phyloP scores from a whole-genome alignment of 2,113 vertebrate genomes.

The Menidia beryllina region DNA sequence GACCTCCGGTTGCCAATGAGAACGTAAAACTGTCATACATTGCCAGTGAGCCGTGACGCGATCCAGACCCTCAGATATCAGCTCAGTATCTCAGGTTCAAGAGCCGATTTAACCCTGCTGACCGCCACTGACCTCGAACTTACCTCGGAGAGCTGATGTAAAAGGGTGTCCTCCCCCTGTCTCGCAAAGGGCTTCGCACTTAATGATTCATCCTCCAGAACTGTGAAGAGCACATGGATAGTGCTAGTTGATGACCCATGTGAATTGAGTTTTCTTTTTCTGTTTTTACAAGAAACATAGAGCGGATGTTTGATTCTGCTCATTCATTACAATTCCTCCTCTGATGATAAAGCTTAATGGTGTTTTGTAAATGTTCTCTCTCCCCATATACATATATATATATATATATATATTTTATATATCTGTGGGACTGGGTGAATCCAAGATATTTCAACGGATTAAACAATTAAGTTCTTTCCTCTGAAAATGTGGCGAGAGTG shows the following conservation, averaged over 20 bases:
- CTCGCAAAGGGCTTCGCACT: not conserved
- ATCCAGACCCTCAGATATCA: not conserved
- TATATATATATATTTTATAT: no score
- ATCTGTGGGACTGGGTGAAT: no score
- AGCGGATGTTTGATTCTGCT: no score
- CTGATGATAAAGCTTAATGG: no score
- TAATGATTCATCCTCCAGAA: not conserved
- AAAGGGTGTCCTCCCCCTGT: not conserved
- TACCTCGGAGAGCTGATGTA: not conserved
- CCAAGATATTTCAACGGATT: no score
- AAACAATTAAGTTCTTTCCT: no score
- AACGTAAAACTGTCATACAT: not conserved
- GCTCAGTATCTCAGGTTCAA: not conserved
- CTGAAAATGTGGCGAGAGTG: not conserved
- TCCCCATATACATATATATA: no score
- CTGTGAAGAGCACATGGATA: not conserved
- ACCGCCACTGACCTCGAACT: constrained; percentile 5
- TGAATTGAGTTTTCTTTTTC: not conserved
- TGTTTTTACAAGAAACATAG: no score
- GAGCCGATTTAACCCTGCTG: not conserved
- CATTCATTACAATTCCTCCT: no score
- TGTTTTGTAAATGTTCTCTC: no score
- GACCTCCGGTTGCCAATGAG: not conserved
- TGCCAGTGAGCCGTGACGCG: not conserved
- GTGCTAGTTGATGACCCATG: not conserved